Evolutionary conservation across 2,113 vertebrate species (phyloP).

Genomic region (Petrocephalus zakoni): DNA sequence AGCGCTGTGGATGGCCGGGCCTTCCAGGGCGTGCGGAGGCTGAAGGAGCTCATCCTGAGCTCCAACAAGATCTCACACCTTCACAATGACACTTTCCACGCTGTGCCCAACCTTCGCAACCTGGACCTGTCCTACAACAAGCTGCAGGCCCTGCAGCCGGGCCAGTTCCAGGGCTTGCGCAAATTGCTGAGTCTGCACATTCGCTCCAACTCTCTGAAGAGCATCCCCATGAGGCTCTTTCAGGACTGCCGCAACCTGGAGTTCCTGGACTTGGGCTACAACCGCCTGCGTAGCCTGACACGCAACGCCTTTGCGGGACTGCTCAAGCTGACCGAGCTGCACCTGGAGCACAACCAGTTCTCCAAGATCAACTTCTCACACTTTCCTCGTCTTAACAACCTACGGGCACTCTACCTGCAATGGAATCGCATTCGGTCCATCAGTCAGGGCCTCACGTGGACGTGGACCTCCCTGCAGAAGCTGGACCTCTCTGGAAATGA

Average conservation of each 20-base stretch:
- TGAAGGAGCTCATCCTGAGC: constrained; percentile 94
- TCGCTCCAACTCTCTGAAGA: constrained; percentile 88
- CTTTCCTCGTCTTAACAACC: constrained; percentile 89
- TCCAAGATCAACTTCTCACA: constrained; percentile 94
- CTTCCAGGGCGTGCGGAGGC: constrained; percentile 84
- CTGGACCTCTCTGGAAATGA: constrained; percentile 95
- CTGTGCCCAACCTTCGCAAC: constrained; percentile 89
- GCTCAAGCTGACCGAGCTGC: constrained; percentile 86
- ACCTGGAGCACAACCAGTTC: constrained; percentile 96
- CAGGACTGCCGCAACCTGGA: constrained; percentile 94
- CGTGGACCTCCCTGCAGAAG: constrained; percentile 95
- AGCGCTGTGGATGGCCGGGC: constrained; percentile 80
- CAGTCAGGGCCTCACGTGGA: constrained; percentile 88
- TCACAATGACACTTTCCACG: constrained; percentile 87
- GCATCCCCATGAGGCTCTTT: constrained; percentile 83
- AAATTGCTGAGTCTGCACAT: constrained; percentile 91
- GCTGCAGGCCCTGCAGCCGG: constrained; percentile 76
- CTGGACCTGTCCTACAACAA: constrained; percentile 97
- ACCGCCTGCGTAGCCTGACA: constrained; percentile 86
- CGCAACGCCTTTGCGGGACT: constrained; percentile 92
- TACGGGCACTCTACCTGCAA: constrained; percentile 87
- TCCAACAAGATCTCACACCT: constrained; percentile 89
- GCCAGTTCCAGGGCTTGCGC: constrained; percentile 84
- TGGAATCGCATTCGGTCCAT: constrained; percentile 90
- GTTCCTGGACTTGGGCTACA: constrained; percentile 93